Conservation (phyloP, 2,888 invertebrate species). For the Geophilus truncorum region DNA sequence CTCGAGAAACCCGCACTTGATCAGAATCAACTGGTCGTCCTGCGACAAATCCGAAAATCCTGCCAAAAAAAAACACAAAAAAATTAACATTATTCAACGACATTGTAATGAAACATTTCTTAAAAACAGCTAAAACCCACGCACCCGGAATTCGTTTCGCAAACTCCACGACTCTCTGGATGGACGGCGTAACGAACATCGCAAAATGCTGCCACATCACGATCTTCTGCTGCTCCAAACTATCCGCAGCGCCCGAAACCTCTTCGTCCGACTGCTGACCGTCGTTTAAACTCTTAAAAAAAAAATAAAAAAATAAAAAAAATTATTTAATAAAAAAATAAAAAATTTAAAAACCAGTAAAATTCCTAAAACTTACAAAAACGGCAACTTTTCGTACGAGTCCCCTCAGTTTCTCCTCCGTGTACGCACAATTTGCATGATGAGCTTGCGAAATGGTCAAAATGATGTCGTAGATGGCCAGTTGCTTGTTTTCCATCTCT, state of each 20-base stretch:
- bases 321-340: background rate
- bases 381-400: conserved; percentile 65
- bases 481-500: conserved; percentile 50
- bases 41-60: conserved; percentile 83
- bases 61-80: conserved; percentile 44
- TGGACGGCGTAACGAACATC: conserved; percentile 76
- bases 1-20: conserved; percentile 95
- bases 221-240: conserved; percentile 66
- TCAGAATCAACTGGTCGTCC: conserved; percentile 93
- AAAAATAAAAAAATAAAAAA: background rate
- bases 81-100: no score
- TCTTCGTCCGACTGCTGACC: conserved; percentile 35
- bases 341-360: background rate
- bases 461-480: conserved; percentile 72
- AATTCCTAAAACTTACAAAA: conserved; percentile 51
- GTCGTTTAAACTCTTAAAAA: conserved; percentile 40
- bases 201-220: conserved; percentile 86
- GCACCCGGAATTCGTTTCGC: conserved; percentile 83
- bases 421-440: conserved; percentile 79
- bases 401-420: conserved; percentile 71
- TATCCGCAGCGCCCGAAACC: conserved; percentile 40
- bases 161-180: conserved; percentile 92
- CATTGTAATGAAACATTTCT: no score
- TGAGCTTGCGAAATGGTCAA: conserved; percentile 74
- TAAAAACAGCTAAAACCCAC: conserved; percentile 33